phyloP scores from a whole-genome alignment of 1,140 invertebrate species.

The Globodera rostochiensis region DNA sequence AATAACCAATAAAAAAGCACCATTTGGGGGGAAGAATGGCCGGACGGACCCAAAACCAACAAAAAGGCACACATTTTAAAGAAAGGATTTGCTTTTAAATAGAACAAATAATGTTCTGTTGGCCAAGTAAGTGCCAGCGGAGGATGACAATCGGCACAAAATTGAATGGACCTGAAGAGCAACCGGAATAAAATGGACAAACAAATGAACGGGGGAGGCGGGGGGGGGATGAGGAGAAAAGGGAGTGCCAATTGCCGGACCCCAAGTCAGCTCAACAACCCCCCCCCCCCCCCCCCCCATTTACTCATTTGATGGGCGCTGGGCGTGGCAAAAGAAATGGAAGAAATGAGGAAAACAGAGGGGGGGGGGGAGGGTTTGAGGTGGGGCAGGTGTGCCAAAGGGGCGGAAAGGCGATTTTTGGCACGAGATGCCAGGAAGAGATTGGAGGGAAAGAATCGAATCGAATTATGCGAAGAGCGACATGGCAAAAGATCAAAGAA shows the following conservation, averaged over 20 bases:
- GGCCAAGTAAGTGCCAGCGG: background rate
- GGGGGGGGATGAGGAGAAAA: background rate
- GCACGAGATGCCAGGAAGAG: background rate
- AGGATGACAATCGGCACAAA: background rate
- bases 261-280: slow-evolving; percentile 7
- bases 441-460: background rate
- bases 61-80: background rate
- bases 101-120: background rate
- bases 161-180: background rate
- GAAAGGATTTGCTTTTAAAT: too few species aligned
- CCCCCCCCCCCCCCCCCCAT: too few species aligned
- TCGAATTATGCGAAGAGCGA: too few species aligned
- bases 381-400: background rate
- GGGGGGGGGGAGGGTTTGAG: background rate
- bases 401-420: background rate
- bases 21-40: too few species aligned
- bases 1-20: too few species aligned
- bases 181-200: background rate
- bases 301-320: background rate
- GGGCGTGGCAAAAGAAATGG: background rate
- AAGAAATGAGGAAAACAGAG: background rate
- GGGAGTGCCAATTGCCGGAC: slow-evolving; percentile 6
- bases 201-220: background rate
- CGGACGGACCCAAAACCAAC: too few species aligned
- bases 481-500: too few species aligned